phyloP scores from a whole-genome alignment of 2,888 invertebrate genomes.

The Lasioglossum pauxillum region DNA sequence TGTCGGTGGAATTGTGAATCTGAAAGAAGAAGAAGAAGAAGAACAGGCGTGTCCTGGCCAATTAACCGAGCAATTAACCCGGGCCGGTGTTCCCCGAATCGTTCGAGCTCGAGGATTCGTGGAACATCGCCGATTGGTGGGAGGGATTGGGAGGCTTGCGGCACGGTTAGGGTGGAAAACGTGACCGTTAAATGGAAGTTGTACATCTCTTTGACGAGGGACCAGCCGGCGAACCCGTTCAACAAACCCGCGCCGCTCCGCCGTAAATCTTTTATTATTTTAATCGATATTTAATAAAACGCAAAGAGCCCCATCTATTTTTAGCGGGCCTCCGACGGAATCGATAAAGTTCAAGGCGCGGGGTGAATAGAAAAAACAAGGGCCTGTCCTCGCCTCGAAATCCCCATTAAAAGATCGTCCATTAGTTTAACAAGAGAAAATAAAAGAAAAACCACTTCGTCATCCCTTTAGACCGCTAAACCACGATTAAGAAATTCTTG shows the following conservation, averaged over 20 bases:
- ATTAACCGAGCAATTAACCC: constrained; percentile 35
- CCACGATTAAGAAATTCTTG: background rate
- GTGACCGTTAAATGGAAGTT: constrained; percentile 15
- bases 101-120: constrained; percentile 24
- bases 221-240: background rate
- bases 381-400: background rate
- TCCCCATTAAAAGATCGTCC: background rate
- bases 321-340: background rate
- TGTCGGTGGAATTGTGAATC: constrained; percentile 90
- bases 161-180: constrained; percentile 3
- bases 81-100: constrained; percentile 31
- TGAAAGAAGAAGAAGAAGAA: constrained; percentile 82
- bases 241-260: background rate
- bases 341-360: constrained; percentile 10
- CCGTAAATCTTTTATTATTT: constrained; percentile 1
- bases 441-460: background rate
- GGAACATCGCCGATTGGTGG: constrained; percentile 7
- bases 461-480: background rate
- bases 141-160: background rate
- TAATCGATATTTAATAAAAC: constrained; percentile 8
- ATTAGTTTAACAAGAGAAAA: background rate
- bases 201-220: constrained; percentile 1
- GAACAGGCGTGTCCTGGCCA: background rate
- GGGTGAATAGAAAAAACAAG: background rate
- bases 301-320: background rate